Conservation (phyloP, 2,797 vertebrate species). For the Acrossocheilus wenchowensis region DNA sequence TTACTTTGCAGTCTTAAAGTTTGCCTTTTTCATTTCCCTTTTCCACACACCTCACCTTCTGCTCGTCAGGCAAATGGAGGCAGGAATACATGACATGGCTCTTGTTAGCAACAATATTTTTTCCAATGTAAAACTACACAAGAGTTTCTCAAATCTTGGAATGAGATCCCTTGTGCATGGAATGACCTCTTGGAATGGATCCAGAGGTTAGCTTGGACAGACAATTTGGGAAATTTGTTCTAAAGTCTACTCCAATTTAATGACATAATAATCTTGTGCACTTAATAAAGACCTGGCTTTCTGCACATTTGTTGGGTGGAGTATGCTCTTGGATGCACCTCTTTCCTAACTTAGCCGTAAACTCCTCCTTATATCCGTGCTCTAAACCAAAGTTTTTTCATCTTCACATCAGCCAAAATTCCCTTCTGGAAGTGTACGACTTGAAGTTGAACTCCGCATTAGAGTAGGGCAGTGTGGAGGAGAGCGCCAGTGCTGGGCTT, state of each 20-base stretch:
- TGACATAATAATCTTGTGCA: conserved; percentile 16
- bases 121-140: conserved; percentile 15
- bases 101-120: conserved; percentile 67
- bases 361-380: conserved; percentile 39
- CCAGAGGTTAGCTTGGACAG: conserved; percentile 36
- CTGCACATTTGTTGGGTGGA: not conserved
- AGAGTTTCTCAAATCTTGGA: conserved; percentile 43
- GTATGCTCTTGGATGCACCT: not conserved
- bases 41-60: not conserved
- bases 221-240: conserved; percentile 27
- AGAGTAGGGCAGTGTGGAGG: conserved; percentile 57
- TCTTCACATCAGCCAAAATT: conserved; percentile 70
- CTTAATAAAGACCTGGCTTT: not conserved
- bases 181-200: conserved; percentile 45
- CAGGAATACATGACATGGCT: conserved; percentile 28
- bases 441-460: conserved; percentile 72
- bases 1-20: not conserved
- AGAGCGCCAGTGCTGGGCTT: conserved; percentile 60
- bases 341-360: conserved; percentile 57
- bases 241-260: conserved; percentile 2
- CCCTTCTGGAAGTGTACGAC: conserved; percentile 71
- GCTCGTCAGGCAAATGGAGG: not conserved
- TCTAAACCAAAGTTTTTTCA: conserved; percentile 26
- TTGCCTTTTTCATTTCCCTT: not conserved
- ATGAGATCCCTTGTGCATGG: conserved; percentile 46